Evolutionary conservation across 2,113 vertebrate genomes (phyloP).

Genomic region (Lampris incognitus): DNA sequence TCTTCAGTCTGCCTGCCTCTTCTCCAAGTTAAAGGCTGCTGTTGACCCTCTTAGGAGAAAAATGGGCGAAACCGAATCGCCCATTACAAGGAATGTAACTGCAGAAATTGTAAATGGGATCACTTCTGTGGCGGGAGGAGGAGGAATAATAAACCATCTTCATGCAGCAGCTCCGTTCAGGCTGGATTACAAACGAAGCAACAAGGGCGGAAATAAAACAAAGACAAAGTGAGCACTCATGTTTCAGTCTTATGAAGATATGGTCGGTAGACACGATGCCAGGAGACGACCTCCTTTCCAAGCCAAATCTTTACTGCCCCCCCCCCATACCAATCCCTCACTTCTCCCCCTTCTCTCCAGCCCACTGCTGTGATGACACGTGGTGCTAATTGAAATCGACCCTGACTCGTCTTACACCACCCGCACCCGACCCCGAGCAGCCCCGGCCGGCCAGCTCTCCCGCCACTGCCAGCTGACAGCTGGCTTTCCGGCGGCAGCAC

Average conservation of each 20-base stretch:
- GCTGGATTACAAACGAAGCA: too few species aligned
- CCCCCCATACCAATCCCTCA: not conserved
- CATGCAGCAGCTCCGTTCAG: too few species aligned
- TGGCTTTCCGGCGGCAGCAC: conserved; percentile 68
- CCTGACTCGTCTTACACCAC: conserved; percentile 64
- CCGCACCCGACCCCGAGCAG: too few species aligned
- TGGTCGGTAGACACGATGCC: too few species aligned
- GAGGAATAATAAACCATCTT: too few species aligned
- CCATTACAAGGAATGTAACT: too few species aligned
- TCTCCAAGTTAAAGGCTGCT: conserved; percentile 29
- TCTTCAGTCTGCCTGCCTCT: conserved; percentile 42
- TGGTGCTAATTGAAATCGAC: conserved; percentile 77
- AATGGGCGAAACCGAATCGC: too few species aligned
- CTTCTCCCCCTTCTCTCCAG: conserved; percentile 7
- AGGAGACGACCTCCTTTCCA: not conserved
- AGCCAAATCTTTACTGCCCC: not conserved
- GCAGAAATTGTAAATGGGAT: too few species aligned
- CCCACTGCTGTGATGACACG: conserved; percentile 47
- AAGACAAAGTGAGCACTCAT: too few species aligned
- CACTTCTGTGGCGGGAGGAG: too few species aligned
- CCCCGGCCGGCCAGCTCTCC: conserved; percentile 38
- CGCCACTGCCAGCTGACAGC: conserved; percentile 69
- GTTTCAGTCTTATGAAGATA: too few species aligned
- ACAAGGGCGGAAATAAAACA: too few species aligned
- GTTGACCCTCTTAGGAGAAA: conserved; percentile 16